Base-by-base conservation (phyloP, 2,888 invertebrate species). In the Metalampra italica region DNA sequence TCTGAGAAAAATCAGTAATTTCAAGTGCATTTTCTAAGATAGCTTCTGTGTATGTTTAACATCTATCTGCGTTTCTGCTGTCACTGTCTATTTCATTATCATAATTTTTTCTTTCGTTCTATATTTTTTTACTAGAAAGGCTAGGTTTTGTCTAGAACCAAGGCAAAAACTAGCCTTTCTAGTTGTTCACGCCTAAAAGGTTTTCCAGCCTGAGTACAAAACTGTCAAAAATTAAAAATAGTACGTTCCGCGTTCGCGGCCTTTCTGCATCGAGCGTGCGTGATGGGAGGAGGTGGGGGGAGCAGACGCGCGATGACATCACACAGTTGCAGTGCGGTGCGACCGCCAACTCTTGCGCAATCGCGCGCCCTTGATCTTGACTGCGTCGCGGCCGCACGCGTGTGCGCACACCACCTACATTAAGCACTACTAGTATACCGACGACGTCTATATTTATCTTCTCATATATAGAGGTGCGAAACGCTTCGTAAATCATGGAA, bases 351-450 rank as follows among this genome's bases (percentile, higher is more conserved):
- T 82, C 80, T 89, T 88, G 82, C 88, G 89, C 86, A 89, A 89
- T 85, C 86, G 77, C 64, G 66, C 78, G 90, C 84, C 90, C 90
- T 90, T 90, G 90, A 90, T 90, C 90, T 90, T 90, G 90, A 90
- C 90, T 90, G 89, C 87, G 88, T 82, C 82, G 83, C 79, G 81
- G 78, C 74, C 79, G 79, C 75, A 81, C 82, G 84, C 86, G 84
- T 81, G 78, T 78, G 78, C 81, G 73, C 80, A 71, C 73, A 29
- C 49, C 46, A 44, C 50, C 43, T 62, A 68, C 74, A 71, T 71
- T 70, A 78, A 74, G 71, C 72, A 69, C 71, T 22, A 22, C 75
- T 78, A 73, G 64, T 74, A 75, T 66, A 75, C 63, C 67, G 75
- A 68, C 67, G 75, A 68, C 71, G 71, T 71, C 81, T 86, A 83